Conservation (phyloP, 2,113 vertebrate genomes). For the Macheiramphus alcinus region DNA sequence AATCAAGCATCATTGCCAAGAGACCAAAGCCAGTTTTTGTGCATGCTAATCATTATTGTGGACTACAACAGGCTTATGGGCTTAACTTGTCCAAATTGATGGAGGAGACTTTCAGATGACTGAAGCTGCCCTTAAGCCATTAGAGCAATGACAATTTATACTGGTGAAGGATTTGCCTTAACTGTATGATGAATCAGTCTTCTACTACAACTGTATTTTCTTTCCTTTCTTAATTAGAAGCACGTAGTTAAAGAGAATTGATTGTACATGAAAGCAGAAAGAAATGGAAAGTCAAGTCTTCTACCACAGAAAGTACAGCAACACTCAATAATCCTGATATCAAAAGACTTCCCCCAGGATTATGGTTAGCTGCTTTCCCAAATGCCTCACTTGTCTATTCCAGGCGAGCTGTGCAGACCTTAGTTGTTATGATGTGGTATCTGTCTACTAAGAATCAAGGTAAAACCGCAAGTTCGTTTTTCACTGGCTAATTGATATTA, state of each 20-base stretch:
- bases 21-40: neutral
- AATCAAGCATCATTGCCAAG: neutral
- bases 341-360: neutral
- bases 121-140: neutral
- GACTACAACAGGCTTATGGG: neutral
- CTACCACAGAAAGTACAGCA: neutral
- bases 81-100: neutral
- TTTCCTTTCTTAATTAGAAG: neutral
- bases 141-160: neutral
- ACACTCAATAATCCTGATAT: neutral
- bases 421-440: neutral
- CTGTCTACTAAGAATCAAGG: neutral
- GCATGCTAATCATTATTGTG: neutral
- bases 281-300: neutral
- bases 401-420: fast-evolving
- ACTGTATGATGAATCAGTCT: neutral
- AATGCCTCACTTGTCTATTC: neutral
- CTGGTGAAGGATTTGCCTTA: neutral
- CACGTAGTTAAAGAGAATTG: neutral
- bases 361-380: neutral
- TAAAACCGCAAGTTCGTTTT: neutral
- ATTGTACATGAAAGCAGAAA: neutral
- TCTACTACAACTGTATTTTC: neutral
- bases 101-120: neutral
- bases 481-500: neutral